Evolutionary conservation across 2,113 vertebrate species (phyloP), one percentile per base, ranked within the genome.

Genomic region (Microtus pennsylvanicus): DNA sequence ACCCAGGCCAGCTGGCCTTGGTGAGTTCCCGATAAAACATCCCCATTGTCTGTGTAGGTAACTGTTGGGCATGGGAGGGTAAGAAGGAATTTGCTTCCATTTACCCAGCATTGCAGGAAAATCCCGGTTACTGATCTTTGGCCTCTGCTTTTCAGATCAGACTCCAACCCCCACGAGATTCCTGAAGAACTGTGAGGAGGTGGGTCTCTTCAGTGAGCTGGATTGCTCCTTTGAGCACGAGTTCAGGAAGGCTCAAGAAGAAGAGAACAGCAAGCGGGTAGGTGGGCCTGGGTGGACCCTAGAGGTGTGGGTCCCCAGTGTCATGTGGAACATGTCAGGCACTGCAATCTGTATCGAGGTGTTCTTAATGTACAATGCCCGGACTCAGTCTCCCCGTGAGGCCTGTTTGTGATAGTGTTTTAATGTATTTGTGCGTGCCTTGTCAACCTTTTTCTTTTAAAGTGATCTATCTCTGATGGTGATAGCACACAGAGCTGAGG

Each of bases 111-210:
- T 77, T 93, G 63, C 52, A 94, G 67, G 77, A 70, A 91, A 97
- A 93, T 19, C 58, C 11, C 67, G n/a, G 28, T 2, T 26, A 76
- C 28, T 0, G 28, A 97, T 93, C 94, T 61, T 93, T 65, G 75
- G 6, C 90, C 38, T 97, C 91, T 97, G 89, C 97, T 99, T 98
- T 95, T 95, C 98, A 99, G 99, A 99, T 98, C 99, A 99, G 98
- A 99, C 99, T 85, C 99, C 99, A 4, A 99, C 99, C 12, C 99
- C 99, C 35, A 99, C 99, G 0, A 99, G 99, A 91, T 99, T 99
- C 97, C 98, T 99, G 98, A 99, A 99, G 99, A 99, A 99, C 98
- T 99, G 99, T 87, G 99, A 99, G 97, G 99, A 99, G 97, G 99
- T 99, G 80, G 99, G 99, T 72, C 98, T 99, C 97, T 99, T 99